Evolutionary conservation across 2,888 invertebrate species (phyloP).

Genomic region (Troglohyphantes excavatus): DNA sequence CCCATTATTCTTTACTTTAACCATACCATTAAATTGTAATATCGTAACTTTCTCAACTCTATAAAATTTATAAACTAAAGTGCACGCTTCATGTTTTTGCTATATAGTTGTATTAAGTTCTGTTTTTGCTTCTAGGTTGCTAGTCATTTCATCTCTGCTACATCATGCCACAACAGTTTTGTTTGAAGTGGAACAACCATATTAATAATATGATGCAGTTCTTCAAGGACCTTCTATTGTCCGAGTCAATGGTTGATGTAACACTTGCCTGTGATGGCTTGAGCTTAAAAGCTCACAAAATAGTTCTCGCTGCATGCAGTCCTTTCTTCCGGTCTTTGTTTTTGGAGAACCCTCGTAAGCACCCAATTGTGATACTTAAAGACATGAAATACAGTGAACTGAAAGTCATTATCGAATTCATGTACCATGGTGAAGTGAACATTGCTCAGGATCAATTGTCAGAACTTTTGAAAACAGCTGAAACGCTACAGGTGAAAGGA

Average conservation of each 20-base stretch:
- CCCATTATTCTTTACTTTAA: too few species aligned
- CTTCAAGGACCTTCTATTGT: conserved; percentile 93
- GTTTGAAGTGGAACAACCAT: conserved; percentile 96
- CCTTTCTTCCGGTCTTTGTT: conserved; percentile 95
- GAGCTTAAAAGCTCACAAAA: conserved; percentile 95
- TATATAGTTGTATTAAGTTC: neutral
- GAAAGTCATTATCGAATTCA: conserved; percentile 95
- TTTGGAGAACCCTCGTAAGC: conserved; percentile 95
- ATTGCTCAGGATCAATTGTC: conserved; percentile 95
- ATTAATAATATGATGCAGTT: conserved; percentile 93
- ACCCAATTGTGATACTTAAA: conserved; percentile 95
- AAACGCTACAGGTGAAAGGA: conserved; percentile 93
- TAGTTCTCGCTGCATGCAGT: conserved; percentile 95
- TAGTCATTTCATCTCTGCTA: conserved; percentile 67
- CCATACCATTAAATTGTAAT: too few species aligned
- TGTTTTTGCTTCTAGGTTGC: conserved; percentile 51
- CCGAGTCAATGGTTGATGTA: conserved; percentile 94
- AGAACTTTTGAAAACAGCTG: conserved; percentile 93
- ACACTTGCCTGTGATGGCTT: conserved; percentile 95
- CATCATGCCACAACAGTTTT: conserved; percentile 88
- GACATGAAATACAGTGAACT: conserved; percentile 95
- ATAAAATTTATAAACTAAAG: too few species aligned
- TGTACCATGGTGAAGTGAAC: conserved; percentile 98
- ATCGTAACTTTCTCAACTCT: too few species aligned
- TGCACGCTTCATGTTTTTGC: too few species aligned